These are phyloP conservation scores for Euphonia xanthogaster DNA, from an alignment of 2,797 vertebrate genomes.

Conservation along the genomic window DNA sequence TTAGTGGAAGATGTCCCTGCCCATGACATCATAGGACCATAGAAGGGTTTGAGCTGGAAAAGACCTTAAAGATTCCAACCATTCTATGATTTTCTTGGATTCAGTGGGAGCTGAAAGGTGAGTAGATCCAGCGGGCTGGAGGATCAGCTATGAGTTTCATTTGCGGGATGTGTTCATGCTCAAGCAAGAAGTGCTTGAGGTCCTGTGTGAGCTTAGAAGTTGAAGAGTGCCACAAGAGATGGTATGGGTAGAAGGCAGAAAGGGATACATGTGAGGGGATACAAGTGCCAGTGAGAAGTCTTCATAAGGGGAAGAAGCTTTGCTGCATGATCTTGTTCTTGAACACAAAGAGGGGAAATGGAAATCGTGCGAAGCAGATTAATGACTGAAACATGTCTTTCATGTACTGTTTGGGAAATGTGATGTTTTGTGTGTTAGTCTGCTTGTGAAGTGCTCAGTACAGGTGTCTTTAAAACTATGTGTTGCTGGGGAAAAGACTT, in stretches of 20 bases:
- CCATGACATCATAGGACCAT: background rate
- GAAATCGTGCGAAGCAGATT: background rate
- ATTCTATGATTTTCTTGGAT: background rate
- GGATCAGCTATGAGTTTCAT: background rate
- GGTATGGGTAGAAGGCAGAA: background rate
- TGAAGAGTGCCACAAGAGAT: background rate
- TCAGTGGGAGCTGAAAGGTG: background rate
- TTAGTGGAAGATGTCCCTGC: background rate
- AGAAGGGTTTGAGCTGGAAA: background rate
- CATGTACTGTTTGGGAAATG: background rate
- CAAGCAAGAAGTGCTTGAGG: background rate
- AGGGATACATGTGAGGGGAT: fast-evolving
- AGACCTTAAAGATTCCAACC: background rate
- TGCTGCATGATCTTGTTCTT: background rate
- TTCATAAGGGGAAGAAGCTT: background rate
- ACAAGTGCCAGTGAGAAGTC: background rate
- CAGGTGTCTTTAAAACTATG: background rate
- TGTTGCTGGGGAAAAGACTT: background rate
- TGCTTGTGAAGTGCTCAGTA: background rate
- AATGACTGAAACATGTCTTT: background rate
- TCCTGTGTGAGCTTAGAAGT: background rate
- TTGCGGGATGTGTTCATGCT: background rate
- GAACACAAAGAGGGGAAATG: background rate
- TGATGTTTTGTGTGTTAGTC: background rate
- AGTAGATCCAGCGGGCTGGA: background rate